These are phyloP conservation scores for Myotis brandtii DNA, from an alignment of 2,113 vertebrate genomes.

Conservation along the genomic window DNA sequence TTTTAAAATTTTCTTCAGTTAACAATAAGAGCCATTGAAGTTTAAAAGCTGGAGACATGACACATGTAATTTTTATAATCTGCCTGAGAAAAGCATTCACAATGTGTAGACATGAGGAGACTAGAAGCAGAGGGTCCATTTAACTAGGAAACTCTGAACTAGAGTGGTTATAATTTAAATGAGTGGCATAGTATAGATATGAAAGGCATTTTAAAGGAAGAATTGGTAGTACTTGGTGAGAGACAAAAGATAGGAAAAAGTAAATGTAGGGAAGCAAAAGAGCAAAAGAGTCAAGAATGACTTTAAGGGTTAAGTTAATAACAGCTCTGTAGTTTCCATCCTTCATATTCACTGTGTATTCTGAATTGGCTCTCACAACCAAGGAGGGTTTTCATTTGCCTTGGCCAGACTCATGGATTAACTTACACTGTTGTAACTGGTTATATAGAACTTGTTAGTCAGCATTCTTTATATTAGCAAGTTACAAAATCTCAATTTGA, in stretches of 20 bases:
- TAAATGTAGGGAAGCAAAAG: not conserved
- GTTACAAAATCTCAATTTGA: not conserved
- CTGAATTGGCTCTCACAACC: not conserved
- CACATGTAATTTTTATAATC: not conserved
- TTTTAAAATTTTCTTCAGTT: constrained; percentile 33
- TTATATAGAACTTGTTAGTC: not conserved
- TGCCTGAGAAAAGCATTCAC: not conserved
- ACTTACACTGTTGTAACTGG: not conserved
- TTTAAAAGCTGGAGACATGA: not conserved
- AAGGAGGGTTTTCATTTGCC: not conserved
- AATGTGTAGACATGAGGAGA: not conserved
- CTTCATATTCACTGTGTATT: not conserved
- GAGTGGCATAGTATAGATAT: not conserved
- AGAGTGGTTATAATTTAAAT: constrained; percentile 3
- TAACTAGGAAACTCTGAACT: not conserved
- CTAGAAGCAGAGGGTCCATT: not conserved
- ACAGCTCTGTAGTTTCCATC: not conserved
- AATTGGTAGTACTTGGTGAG: not conserved
- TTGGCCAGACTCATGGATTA: not conserved
- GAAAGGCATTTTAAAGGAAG: not conserved
- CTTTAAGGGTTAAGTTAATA: not conserved
- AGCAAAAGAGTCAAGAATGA: not conserved
- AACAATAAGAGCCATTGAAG: not conserved
- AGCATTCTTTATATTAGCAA: not conserved
- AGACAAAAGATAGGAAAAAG: not conserved